Conservation (phyloP, 1,140 invertebrate species). For the Pantala flavescens region DNA sequence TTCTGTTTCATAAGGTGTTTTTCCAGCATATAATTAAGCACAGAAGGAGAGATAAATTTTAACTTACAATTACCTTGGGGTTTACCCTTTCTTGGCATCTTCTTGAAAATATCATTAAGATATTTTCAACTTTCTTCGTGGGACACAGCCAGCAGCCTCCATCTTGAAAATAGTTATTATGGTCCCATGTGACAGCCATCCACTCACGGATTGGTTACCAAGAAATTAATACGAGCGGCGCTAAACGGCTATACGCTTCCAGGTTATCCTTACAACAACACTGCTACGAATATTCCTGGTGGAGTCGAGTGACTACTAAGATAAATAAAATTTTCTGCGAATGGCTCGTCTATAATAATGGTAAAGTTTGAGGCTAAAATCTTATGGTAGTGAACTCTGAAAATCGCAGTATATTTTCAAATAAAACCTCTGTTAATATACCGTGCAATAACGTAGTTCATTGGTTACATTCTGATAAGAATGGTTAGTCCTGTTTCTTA, state of each 20-base stretch:
- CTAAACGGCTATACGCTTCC: not conserved
- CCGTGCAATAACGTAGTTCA: not conserved
- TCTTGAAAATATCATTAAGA: constrained; percentile 18
- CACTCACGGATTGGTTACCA: constrained; percentile 15
- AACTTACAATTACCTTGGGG: constrained; percentile 15
- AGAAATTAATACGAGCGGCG: constrained; percentile 4
- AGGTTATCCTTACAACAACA: not conserved
- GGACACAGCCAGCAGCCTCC: constrained; percentile 15
- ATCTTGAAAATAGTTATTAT: constrained; percentile 18
- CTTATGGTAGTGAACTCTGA: not conserved
- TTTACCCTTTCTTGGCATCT: constrained; percentile 20
- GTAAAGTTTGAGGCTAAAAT: too few relatives aligned
- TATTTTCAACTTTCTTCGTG: constrained; percentile 16
- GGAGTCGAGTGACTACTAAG: too few relatives aligned
- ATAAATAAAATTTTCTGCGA: too few relatives aligned
- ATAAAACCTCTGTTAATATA: not conserved
- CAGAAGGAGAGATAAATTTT: too few relatives aligned
- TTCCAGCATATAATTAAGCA: not conserved
- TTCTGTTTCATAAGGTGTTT: not conserved
- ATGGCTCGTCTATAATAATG: too few relatives aligned
- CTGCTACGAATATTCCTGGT: too few relatives aligned
- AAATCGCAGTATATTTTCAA: not conserved
- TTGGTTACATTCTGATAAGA: not conserved
- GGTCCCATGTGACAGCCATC: constrained; percentile 16
- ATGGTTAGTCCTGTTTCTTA: not conserved